Percentiles rank a stretch among this genome's conserved stretches.
phyloP scores from a whole-genome alignment of 2,113 vertebrate genomes.

The Egretta garzetta region DNA sequence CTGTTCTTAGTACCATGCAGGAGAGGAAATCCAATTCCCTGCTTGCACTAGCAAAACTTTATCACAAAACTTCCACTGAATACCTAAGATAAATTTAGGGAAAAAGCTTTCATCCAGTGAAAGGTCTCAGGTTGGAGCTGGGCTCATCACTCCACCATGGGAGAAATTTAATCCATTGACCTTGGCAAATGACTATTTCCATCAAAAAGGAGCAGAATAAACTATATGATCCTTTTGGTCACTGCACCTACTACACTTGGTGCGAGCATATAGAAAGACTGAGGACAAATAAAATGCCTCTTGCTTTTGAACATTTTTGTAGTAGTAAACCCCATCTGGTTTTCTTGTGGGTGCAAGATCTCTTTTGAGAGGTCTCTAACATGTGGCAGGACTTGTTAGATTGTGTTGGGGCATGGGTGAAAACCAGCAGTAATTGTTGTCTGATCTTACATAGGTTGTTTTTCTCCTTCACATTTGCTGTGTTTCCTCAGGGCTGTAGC shows the following conservation, averaged over 20 bases:
- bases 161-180: not conserved
- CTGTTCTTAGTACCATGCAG: not conserved
- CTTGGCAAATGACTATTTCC: not conserved
- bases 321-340: not conserved
- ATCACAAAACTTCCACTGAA: not conserved
- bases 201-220: not conserved
- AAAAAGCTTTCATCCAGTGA: not conserved
- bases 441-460: not conserved
- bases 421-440: not conserved
- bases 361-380: not conserved
- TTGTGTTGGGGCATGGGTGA: not conserved
- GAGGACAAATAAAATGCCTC: not conserved
- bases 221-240: not conserved
- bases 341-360: not conserved
- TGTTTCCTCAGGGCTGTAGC: not conserved
- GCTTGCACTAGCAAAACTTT: not conserved
- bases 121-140: not conserved
- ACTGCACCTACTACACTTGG: not conserved
- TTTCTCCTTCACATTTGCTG: not conserved
- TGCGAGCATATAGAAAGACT: fast-evolving
- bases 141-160: not conserved
- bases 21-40: not conserved
- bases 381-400: not conserved
- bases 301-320: not conserved
- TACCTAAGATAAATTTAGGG: not conserved